Percentiles rank a stretch among this genome's conserved stretches.
phyloP scores from a whole-genome alignment of 1,140 invertebrate genomes.

The Drosophila seguyi region DNA sequence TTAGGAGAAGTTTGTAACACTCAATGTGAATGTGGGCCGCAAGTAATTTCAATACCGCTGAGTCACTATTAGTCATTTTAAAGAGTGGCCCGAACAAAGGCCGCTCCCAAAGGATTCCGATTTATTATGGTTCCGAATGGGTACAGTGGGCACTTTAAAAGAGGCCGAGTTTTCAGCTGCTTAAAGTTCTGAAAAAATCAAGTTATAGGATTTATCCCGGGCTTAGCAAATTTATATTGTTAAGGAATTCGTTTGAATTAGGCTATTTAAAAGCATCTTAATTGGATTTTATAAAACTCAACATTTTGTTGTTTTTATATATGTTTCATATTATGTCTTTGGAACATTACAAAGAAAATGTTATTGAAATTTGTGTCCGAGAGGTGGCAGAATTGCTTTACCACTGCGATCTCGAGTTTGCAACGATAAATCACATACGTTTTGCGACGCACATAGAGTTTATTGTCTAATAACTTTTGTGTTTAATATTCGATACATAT shows the following conservation, averaged over 20 bases:
- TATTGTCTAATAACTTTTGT: too few species aligned
- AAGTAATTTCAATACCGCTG: slow-evolving; percentile 42
- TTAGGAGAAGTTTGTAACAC: slow-evolving; percentile 2
- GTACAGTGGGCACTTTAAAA: slow-evolving; percentile 10
- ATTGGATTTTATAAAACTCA: not conserved
- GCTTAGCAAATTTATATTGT: not conserved
- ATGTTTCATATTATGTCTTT: too few species aligned
- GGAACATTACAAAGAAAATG: too few species aligned
- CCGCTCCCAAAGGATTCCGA: slow-evolving; percentile 44
- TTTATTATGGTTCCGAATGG: slow-evolving; percentile 27
- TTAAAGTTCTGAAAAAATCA: not conserved
- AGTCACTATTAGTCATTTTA: slow-evolving; percentile 66
- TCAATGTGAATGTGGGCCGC: slow-evolving; percentile 26
- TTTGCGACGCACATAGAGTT: too few species aligned
- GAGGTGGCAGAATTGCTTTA: too few species aligned
- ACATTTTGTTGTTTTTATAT: too few species aligned
- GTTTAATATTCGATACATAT: too few species aligned
- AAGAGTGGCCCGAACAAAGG: slow-evolving; percentile 37
- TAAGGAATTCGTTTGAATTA: not conserved
- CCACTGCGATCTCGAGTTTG: too few species aligned
- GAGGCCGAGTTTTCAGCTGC: too few species aligned
- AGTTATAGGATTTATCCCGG: not conserved
- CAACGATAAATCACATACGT: too few species aligned
- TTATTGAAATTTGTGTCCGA: too few species aligned
- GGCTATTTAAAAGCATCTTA: not conserved